Base-by-base conservation (phyloP, 2,113 vertebrate species). In the Ctenodactylus gundi region DNA sequence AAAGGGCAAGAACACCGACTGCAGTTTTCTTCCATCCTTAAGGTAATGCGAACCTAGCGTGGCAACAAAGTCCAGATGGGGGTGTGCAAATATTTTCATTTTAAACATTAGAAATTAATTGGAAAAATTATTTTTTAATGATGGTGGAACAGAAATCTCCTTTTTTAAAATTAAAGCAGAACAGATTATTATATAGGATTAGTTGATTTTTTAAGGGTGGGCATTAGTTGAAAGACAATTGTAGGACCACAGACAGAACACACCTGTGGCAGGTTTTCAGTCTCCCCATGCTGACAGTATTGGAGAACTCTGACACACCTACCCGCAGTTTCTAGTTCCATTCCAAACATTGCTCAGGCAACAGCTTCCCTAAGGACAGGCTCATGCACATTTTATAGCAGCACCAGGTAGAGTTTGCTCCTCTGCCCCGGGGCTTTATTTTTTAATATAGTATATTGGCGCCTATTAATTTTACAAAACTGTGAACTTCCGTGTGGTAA, bases 281-380 rank as follows among this genome's bases (percentile, higher is more conserved):
- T 8, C 4, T 62, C 8, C 15, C 4, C 0, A 25, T 0, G 23
- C 8, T 20, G 55, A n/a, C 1, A 12, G 0, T 11, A 8, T 11
- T 39, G 11, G 62, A 4, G 23, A 36, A 6, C 27, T 25, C 20
- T 51, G 29, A 27, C 53, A n/a, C 8, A 14, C 17, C 44, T 0
- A 41, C 1, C 14, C 21, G 55, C 3, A 8, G 77, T 36, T 25
- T 64, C 53, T 34, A 7, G 0, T 1, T 13, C 81, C 15, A 14
- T 27, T 73, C 17, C 7, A 70, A 51, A 81, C 5, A 27, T 23
- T 1, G 4, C 46, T 55, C 3, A 36, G 27, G 27, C 18, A 65
- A 57, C 29, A 62, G 1, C 17, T 73, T 44, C 17, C 21, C n/a
- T 34, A 4, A 62, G 13, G 23, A 57, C 12, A 77, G 46, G 1